These are phyloP conservation scores for Frankliniella intonsa DNA, from an alignment of 2,888 invertebrate genomes.

Conservation along the genomic window DNA sequence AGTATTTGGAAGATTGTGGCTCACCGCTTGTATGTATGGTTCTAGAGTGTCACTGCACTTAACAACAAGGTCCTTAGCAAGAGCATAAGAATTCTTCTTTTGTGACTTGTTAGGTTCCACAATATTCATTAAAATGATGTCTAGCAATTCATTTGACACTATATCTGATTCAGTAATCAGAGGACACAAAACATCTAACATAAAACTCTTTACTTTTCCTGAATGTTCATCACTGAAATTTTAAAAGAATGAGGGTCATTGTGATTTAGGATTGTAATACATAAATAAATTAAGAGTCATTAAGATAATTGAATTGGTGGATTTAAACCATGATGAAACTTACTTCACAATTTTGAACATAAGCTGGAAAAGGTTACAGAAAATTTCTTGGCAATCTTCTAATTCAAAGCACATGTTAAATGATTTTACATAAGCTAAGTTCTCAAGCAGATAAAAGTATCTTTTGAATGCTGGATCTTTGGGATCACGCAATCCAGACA, in stretches of 20 bases:
- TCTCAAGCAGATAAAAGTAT: slow-evolving; percentile 95
- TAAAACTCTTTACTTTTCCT: slow-evolving; percentile 91
- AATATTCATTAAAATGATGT: slow-evolving; percentile 88
- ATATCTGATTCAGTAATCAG: slow-evolving; percentile 93
- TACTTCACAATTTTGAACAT: slow-evolving; percentile 96
- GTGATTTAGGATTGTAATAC: slow-evolving; percentile 32
- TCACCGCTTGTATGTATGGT: slow-evolving; percentile 88
- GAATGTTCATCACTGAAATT: slow-evolving; percentile 83
- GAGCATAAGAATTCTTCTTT: slow-evolving; percentile 79
- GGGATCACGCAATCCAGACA: slow-evolving; percentile 89
- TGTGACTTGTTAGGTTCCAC: slow-evolving; percentile 90
- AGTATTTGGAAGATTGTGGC: slow-evolving; percentile 43
- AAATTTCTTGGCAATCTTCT: slow-evolving; percentile 95
- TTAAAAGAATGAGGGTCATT: slow-evolving; percentile 23
- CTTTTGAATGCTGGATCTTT: slow-evolving; percentile 96
- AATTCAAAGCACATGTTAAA: slow-evolving; percentile 98
- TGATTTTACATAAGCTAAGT: slow-evolving; percentile 94
- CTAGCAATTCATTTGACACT: slow-evolving; percentile 88
- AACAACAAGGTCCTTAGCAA: slow-evolving; percentile 86
- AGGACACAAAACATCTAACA: slow-evolving; percentile 92
- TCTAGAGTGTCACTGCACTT: slow-evolving; percentile 91
- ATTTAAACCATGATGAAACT: slow-evolving; percentile 46
- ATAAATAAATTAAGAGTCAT: slow-evolving; percentile 30
- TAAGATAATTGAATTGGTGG: neutral
- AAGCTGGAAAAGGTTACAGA: slow-evolving; percentile 84